A percentile compares a stretch with the other conserved stretches of the same genome.
These are phyloP conservation scores for Pachycephus smyrnensis DNA, from an alignment of 2,888 invertebrate genomes.

Conservation along the genomic window DNA sequence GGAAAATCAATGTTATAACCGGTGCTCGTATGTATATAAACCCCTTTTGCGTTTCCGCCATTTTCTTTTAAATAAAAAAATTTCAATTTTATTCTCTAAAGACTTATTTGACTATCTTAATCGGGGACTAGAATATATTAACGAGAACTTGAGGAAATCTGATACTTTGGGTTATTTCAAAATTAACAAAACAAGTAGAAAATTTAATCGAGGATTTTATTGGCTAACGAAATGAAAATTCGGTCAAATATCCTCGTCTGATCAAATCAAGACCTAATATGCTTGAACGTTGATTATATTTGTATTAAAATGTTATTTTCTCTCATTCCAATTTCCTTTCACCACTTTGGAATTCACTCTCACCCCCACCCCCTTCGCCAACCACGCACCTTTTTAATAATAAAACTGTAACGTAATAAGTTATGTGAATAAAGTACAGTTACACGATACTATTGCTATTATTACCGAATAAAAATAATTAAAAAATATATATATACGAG, in stretches of 20 bases:
- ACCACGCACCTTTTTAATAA: slow-evolving; percentile 3
- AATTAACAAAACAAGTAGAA: neutral
- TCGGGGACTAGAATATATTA: neutral
- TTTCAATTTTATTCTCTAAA: neutral
- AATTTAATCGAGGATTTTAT: neutral
- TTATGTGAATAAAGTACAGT: slow-evolving; percentile 20
- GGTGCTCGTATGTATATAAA: neutral
- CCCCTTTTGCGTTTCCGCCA: neutral
- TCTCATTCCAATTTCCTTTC: neutral
- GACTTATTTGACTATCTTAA: neutral
- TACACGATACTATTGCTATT: slow-evolving; percentile 33
- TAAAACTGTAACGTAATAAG: slow-evolving; percentile 8
- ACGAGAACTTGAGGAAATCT: neutral
- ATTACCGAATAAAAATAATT: slow-evolving; percentile 30
- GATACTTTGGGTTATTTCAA: neutral
- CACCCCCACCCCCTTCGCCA: neutral
- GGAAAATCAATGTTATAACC: slow-evolving; percentile 16
- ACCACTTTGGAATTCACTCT: neutral
- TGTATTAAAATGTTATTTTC: neutral
- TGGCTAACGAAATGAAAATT: neutral
- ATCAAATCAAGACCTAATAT: slow-evolving; percentile 2
- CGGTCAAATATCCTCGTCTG: too few species aligned
- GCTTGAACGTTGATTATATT: neutral
- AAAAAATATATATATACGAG: slow-evolving; percentile 16
- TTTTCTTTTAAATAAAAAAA: neutral